phyloP scores from a whole-genome alignment of 2,113 vertebrate species.

The Conger conger region DNA sequence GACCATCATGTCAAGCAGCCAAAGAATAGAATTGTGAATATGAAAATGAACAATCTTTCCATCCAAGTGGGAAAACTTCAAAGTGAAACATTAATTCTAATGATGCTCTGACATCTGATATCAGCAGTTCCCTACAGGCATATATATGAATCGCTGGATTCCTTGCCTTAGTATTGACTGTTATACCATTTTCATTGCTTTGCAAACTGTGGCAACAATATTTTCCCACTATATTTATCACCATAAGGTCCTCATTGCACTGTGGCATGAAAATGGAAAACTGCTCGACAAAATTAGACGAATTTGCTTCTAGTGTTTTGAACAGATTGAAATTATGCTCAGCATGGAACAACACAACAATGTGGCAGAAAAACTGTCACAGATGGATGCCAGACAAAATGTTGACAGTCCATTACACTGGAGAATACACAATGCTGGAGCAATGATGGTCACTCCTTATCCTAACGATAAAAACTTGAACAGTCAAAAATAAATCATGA shows the following conservation, averaged over 20 bases:
- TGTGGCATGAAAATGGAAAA: neutral
- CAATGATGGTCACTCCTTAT: neutral
- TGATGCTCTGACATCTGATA: neutral
- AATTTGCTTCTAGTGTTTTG: neutral
- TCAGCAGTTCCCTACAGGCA: neutral
- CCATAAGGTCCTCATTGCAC: neutral
- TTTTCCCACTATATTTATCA: neutral
- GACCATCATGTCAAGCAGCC: no score
- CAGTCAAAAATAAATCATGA: no score
- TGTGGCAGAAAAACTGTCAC: neutral
- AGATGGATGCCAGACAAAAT: neutral
- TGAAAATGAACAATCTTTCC: no score
- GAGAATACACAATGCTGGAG: neutral
- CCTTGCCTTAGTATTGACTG: neutral
- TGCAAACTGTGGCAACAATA: neutral
- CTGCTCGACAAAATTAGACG: constrained; percentile 17
- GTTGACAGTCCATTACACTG: neutral
- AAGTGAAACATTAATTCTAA: no score
- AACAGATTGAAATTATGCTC: constrained; percentile 15
- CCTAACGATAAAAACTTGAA: neutral
- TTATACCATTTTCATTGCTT: neutral
- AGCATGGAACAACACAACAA: neutral
- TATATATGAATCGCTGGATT: neutral
- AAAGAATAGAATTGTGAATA: no score
- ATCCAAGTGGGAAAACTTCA: no score